phyloP scores from a whole-genome alignment of 1,140 invertebrate genomes.

The Chrysopa pallens region DNA sequence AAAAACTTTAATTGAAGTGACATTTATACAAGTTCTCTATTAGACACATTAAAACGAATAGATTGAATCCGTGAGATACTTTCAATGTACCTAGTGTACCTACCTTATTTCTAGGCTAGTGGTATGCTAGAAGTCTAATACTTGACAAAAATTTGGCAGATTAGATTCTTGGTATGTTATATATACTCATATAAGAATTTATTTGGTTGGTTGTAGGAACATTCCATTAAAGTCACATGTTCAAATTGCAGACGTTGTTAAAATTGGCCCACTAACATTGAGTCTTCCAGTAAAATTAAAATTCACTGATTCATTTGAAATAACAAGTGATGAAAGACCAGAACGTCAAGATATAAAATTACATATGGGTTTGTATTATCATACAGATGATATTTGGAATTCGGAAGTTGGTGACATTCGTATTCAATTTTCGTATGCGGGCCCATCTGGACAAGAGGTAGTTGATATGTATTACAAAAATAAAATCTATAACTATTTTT shows the following conservation, averaged over 20 bases:
- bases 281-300: constrained; percentile 48
- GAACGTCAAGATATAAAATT: constrained; percentile 64
- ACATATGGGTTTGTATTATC: constrained; percentile 72
- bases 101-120: too few species aligned
- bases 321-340: constrained; percentile 68
- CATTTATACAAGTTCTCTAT: too few species aligned
- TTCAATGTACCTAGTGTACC: too few species aligned
- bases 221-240: constrained; percentile 25
- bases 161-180: too few species aligned
- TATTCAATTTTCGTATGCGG: constrained; percentile 68
- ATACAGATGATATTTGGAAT: constrained; percentile 63
- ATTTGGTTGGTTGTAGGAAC: constrained; percentile 17
- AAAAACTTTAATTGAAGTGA: too few species aligned
- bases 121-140: too few species aligned
- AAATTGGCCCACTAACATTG: constrained; percentile 31
- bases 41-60: too few species aligned
- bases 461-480: constrained; percentile 12
- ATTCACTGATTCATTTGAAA: constrained; percentile 55
- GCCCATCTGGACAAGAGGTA: constrained; percentile 53
- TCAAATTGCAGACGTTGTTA: constrained; percentile 33
- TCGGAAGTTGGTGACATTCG: constrained; percentile 68
- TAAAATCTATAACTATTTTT: not conserved
- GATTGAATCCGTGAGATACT: too few species aligned
- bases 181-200: not conserved
- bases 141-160: too few species aligned